These are phyloP conservation scores for Vipera latastei DNA, from an alignment of 2,797 vertebrate genomes.

Conservation along the genomic window DNA sequence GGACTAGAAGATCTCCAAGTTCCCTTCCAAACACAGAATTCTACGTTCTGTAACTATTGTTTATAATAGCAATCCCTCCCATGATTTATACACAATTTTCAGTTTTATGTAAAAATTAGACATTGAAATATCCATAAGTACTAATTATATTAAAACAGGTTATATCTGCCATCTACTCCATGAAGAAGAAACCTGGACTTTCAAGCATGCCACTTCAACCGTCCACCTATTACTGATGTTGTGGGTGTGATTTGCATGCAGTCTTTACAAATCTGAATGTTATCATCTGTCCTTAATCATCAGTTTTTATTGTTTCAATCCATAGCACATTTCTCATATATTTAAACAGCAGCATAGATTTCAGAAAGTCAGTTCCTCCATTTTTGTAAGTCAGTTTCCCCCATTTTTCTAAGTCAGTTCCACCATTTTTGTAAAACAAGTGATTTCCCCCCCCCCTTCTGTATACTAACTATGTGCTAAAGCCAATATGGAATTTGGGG, in stretches of 20 bases:
- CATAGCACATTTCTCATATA: not conserved
- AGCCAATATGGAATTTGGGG: not conserved
- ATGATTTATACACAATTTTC: not conserved
- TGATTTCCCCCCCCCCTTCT: fast-evolving
- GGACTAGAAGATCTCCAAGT: not conserved
- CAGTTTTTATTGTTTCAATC: not conserved
- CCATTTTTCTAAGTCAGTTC: not conserved
- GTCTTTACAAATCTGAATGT: not conserved
- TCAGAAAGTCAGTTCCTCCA: not conserved
- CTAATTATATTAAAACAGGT: not conserved
- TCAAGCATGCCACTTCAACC: not conserved
- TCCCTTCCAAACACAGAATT: not conserved
- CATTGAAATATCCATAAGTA: not conserved
- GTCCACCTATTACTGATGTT: not conserved
- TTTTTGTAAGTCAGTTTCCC: not conserved
- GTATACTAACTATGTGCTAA: not conserved
- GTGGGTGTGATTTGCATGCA: not conserved
- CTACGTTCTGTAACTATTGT: not conserved
- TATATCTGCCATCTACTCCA: not conserved
- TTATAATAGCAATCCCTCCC: not conserved
- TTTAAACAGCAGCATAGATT: not conserved
- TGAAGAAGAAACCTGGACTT: not conserved
- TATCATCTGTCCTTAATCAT: not conserved
- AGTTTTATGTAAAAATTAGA: not conserved
- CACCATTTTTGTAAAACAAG: not conserved